Evolutionary conservation across 1,140 invertebrate species (phyloP), one percentile per base, ranked within the genome.

Genomic region (Diuraphis noxia): DNA sequence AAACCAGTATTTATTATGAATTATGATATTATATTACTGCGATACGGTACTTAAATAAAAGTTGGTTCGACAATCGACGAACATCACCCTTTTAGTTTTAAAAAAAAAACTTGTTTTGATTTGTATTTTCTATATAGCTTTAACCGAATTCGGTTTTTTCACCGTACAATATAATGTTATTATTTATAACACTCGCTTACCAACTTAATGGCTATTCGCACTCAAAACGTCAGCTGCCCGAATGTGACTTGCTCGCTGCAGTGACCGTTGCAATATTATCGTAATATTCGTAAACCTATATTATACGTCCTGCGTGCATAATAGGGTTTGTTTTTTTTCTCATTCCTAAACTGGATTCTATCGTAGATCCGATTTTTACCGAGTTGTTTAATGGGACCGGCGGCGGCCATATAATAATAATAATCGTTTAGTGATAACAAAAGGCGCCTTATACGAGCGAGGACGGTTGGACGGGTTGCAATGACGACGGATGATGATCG

Each of bases 391-490:
- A 88, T 30, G 52, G 49, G 87, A 88, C 38, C 52, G 36, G 36
- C 34, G 23, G 46, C 36, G 13, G 5, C 41, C 41, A 21, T 49
- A 38, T 23, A 43, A 34, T 46, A 85, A 30, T 85, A 49, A 86
- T 86, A 86, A 86, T 87, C 87, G 87, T 88, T 88, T 34, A 88
- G 52, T 30, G 8, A 72, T 10, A 40, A 72, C 87, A 72, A 88
- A 72, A 88, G 86, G 23, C 36, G 30, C 38, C 21, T 38, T 13
- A 81, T 79, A 79, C 5, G 25, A 56, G 72, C n/a, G 34, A 79
- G 72, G 72, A 88, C 30, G 40, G 3, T 38, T 38, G 81, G 72
- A 88, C 86, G 46, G 86, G 86, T 88, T 72, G 49, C 85, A 5
- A n/a, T 30, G 40, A 19, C 38, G 81, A 84, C 38, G 30, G 82